Evolutionary conservation across 2,888 invertebrate species (phyloP), one percentile per base, ranked within the genome.

Genomic region (Diogma glabrata): DNA sequence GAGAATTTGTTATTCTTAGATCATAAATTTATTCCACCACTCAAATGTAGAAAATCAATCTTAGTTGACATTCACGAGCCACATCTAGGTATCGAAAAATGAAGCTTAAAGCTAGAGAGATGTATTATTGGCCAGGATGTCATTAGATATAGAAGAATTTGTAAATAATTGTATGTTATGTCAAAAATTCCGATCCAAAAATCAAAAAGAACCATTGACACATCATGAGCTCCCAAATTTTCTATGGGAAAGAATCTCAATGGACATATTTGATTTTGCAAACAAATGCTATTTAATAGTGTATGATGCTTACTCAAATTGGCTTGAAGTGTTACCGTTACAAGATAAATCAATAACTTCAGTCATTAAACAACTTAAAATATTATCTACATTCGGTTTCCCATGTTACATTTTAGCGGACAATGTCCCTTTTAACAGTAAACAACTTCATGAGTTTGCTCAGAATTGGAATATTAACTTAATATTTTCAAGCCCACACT

Each of bases 371-470:
- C 9, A 5, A n/a, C 22, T 58, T n/a, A 30, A 20, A 6, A 17
- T 43, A 12, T 20, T 53, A 17, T 56, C 50, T 40, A 49, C 47
- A 46, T 53, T 58, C 45, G 61, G 61, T 14, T 62, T 60, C 38
- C 62, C 62, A 14, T 52, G 59, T 46, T 47, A 47, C 7, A 33
- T n/a, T n/a, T n/a, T n/a, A n/a, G n/a, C n/a, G n/a, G n/a, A n/a
- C n/a, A n/a, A n/a, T n/a, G n/a, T n/a, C n/a, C n/a, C n/a, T n/a
- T n/a, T n/a, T n/a, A n/a, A n/a, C n/a, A n/a, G n/a, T n/a, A n/a
- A n/a, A n/a, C n/a, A n/a, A n/a, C n/a, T n/a, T n/a, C n/a, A n/a
- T n/a, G n/a, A n/a, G n/a, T 54, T 51, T 49, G 40, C 55, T 6
- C 16, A 19, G 1, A 38, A 55, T 19, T 47, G n/a, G 16, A 55